A percentile compares a stretch with the other conserved stretches of the same genome.
These are phyloP conservation scores for Lagria hirta DNA, from an alignment of 2,888 invertebrate genomes.

Conservation along the genomic window DNA sequence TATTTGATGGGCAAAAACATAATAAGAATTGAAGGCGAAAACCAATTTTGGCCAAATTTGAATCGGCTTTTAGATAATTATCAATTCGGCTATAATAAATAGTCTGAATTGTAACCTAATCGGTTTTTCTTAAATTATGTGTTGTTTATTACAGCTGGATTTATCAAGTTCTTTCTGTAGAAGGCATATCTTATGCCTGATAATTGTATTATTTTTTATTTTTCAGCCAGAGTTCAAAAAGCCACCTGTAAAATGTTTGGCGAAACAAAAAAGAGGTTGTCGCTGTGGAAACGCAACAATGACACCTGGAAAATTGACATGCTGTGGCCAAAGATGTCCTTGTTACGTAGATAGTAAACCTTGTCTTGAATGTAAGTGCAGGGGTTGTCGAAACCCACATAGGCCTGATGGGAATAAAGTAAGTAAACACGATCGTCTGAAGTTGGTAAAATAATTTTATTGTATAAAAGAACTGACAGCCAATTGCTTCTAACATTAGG, in stretches of 20 bases:
- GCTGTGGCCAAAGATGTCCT: slow-evolving; percentile 91
- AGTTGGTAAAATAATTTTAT: slow-evolving; percentile 16
- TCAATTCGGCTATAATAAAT: slow-evolving; percentile 1
- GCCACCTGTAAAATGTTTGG: slow-evolving; percentile 51
- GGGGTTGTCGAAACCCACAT: slow-evolving; percentile 91
- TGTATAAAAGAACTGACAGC: slow-evolving; percentile 27
- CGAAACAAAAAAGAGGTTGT: slow-evolving; percentile 71
- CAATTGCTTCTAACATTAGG: slow-evolving; percentile 37
- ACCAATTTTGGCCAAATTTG: too few relatives aligned
- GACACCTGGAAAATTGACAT: slow-evolving; percentile 86
- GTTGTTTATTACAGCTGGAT: too few relatives aligned
- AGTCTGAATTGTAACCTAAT: too few relatives aligned
- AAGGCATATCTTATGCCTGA: too few relatives aligned
- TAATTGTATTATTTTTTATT: too few relatives aligned
- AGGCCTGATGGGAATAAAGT: slow-evolving; percentile 80
- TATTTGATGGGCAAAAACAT: too few relatives aligned
- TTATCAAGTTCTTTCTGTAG: too few relatives aligned
- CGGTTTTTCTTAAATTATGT: slow-evolving; percentile 6
- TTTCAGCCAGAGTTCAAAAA: slow-evolving; percentile 57
- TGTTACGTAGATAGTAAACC: slow-evolving; percentile 91
- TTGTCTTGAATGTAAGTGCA: slow-evolving; percentile 87
- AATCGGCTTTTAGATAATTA: not conserved
- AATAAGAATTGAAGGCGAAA: too few relatives aligned
- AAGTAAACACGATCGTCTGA: slow-evolving; percentile 24
- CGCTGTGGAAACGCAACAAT: slow-evolving; percentile 90